Evolutionary conservation across 2,888 invertebrate genomes (phyloP), one percentile per base, ranked within the genome.

Genomic region (Drosophila robusta): DNA sequence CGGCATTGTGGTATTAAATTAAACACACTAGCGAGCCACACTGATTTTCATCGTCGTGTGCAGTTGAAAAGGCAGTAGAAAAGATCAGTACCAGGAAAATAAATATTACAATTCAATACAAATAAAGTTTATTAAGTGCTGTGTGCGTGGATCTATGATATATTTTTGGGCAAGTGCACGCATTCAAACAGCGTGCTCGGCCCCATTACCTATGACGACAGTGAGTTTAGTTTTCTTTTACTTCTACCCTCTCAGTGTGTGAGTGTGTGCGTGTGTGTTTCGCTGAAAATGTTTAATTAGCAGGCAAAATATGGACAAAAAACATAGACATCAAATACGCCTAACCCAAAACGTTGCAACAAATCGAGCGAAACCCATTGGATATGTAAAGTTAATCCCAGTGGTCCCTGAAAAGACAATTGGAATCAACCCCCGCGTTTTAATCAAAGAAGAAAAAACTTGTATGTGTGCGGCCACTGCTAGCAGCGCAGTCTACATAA

Each of bases 231-330:
- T 78, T 75, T 75, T 78, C 66, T 56, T 74, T 46, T 52, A 58
- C 44, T 66, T 77, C 70, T 75, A 68, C 75, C 56, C 58, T 73
- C 54, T 66, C 42, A 72, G 50, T 65, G 45, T 66, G 45, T 77
- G 54, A 62, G 39, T 77, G 66, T 56, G 74, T 84, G 69, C 52
- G 78, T 83, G 85, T 66, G 80, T 89, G 81, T 71, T 84, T 87
- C 66, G 65, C 77, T 82, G 73, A 83, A 89, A 87, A 65, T 77
- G 85, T 87, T 89, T 77, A 89, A 89, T 89, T 89, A 87, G 81
- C 74, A 84, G 54, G 50, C 78, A 50, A 77, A 89, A 73, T 70
- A 66, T 64, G 69, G 54, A 69, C 52, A 41, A 36, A 56, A 86
- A 26, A 68, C 56, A 57, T 49, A 64, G 45, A 50, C 45, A 65